Base-by-base conservation (phyloP, 37 sponge, comb jelly and placozoan genomes). In the Dysidea cf. avara region DNA sequence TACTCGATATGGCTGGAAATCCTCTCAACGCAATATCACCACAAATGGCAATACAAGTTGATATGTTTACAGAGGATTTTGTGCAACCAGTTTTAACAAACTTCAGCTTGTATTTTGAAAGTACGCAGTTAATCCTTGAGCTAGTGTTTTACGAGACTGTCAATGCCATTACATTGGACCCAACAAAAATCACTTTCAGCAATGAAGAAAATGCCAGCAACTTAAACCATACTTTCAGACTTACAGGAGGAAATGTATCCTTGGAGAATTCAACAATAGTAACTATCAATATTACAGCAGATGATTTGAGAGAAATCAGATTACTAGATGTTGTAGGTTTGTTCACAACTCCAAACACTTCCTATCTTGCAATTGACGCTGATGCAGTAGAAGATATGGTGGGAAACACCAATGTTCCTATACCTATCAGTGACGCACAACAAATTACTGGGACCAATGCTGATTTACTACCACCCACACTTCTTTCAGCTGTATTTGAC, bases 101-200 rank as follows among this genome's bases (percentile, higher is more conserved):
- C 0, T 95, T 95, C 75, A 87, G 87, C 60, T 72, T 95, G 30
- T 62, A 63, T 22, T 71, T 91, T 6, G 34, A 28, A 0, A 64
- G 69, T 12, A 37, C 69, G 4, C 51, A 74, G 34, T 71, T 95
- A 1, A 33, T 87, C 4, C 43, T 95, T 34, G 88, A 95, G 62
- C 61, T 95, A 60, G 21, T 86, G 14, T 95, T 95, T 67, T 83
- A 85, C 48, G 96, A 95, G 58, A 95, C 96, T 24, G 88, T 95
- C 9, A 83, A 87, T 78, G 74, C 88, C 32, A 78, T 71, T 26
- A 79, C 86, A 35, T 21, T 95, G 3, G 66, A 84, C 56, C 77
- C 85, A 1, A 87, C 81, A n/a, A 55, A 57, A 0, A 61, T 95
- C 31, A 76, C 63, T 6, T 83, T 95, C 67, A 72, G 75, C 64